A percentile compares a stretch with the other conserved stretches of the same genome.
These are phyloP conservation scores for Morpho achilles DNA, from an alignment of 2,888 invertebrate species.

Conservation along the genomic window DNA sequence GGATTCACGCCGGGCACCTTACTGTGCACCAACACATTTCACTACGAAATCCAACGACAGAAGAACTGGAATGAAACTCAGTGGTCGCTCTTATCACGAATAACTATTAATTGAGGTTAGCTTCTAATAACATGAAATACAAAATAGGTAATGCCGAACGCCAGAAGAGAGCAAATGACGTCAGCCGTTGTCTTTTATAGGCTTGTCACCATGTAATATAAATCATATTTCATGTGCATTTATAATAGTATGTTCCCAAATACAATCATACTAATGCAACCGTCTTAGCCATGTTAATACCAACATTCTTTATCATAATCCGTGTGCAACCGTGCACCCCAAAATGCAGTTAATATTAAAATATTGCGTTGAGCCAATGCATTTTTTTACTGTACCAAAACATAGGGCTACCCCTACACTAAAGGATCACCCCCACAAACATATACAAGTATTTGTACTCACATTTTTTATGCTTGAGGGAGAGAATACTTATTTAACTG, in stretches of 20 bases:
- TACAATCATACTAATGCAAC: constrained; percentile 14
- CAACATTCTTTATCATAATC: constrained; percentile 39
- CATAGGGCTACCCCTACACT: constrained; percentile 62
- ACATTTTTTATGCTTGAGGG: constrained; percentile 49
- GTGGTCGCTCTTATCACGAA: no score
- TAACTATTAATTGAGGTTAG: no score
- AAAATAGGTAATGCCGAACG: no score
- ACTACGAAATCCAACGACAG: no score
- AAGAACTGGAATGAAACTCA: no score
- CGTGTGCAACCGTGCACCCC: constrained; percentile 61
- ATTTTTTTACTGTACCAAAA: constrained; percentile 73
- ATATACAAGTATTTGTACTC: constrained; percentile 76
- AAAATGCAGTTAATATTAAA: constrained; percentile 76
- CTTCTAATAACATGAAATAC: no score
- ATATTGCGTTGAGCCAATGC: constrained; percentile 72
- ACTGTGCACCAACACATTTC: no score
- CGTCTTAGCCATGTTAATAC: constrained; percentile 42
- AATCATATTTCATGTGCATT: background rate
- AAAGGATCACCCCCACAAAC: constrained; percentile 59
- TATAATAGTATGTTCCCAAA: constrained; percentile 10
- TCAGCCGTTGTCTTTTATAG: no score
- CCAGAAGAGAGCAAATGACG: no score
- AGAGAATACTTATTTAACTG: constrained; percentile 58
- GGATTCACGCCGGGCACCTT: no score
- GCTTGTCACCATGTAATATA: background rate